Evolutionary conservation across 2,113 vertebrate genomes (phyloP).

Genomic region (Phycodurus eques): DNA sequence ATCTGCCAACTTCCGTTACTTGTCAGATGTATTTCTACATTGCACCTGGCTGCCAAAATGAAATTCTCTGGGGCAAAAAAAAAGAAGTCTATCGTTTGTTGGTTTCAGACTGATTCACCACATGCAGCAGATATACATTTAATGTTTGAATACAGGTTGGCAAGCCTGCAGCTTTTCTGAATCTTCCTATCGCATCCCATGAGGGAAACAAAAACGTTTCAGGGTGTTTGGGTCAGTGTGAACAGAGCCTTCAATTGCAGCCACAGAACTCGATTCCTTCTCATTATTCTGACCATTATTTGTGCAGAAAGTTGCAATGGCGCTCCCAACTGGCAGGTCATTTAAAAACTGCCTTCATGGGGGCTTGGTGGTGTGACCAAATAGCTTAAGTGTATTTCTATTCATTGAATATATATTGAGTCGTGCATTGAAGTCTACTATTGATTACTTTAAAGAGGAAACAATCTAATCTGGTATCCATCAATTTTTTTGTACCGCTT

Average conservation of each 20-base stretch:
- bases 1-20: constrained; percentile 3
- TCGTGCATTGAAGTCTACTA: neutral
- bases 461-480: neutral
- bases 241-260: constrained; percentile 41
- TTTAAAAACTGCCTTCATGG: neutral
- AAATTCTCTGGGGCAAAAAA: constrained; percentile 4
- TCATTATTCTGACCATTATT: constrained; percentile 50
- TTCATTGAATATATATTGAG: constrained; percentile 20
- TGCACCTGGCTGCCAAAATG: neutral
- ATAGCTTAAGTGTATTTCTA: constrained; percentile 27
- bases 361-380: neutral
- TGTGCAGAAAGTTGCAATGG: constrained; percentile 45
- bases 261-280: constrained; percentile 34
- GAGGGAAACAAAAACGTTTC: constrained; percentile 43
- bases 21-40: neutral
- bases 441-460: neutral
- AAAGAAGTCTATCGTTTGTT: neutral
- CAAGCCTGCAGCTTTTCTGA: constrained; percentile 24
- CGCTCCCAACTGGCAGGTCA: constrained; percentile 22
- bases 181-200: constrained; percentile 8
- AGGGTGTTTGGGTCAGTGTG: constrained; percentile 61
- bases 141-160: constrained; percentile 42
- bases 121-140: constrained; percentile 2
- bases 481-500: neutral
- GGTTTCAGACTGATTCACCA: neutral